Evolutionary conservation across 2,888 invertebrate genomes (phyloP), one percentile per base, ranked within the genome.

Genomic region (Ichneumoninae sp.): DNA sequence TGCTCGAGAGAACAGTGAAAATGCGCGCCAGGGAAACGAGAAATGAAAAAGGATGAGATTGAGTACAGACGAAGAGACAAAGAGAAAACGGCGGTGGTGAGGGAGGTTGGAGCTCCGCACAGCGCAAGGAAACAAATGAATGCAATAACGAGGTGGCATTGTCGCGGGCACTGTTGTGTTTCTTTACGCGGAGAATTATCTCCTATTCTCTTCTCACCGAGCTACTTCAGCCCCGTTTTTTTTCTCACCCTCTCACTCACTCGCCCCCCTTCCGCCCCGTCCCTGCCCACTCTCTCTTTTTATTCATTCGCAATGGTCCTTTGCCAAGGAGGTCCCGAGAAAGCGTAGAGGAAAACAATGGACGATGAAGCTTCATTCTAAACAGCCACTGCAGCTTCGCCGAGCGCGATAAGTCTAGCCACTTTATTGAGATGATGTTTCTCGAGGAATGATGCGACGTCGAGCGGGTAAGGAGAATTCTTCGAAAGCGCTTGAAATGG

Each of bases 61-160:
- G 50, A 52, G 36, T 30, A 57, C 50, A 44, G 79, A 54, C 57
- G 66, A 50, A 60, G 74, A 71, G 71, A 76, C 47, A 70, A 75
- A 63, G 82, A 66, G 70, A 75, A 81, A 65, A 75, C 69, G 47
- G 63, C 44, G 60, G 22, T 44, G 19, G 63, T 65, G 57, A 81
- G 81, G 65, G 78, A 73, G 78, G 66, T 68, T 57, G 22, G 69
- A 44, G 30, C 33, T 26, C 73, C 74, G 40, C 50, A 81, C 47
- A 68, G 50, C 78, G 78, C 79, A 78, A 70, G 83, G 83, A 86
- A 83, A 86, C 86, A 86, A 85, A 88, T 86, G 89, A 88, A 89
- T 84, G 87, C 86, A 88, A 89, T 89, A 89, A 89, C 89, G 88
- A 89, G 87, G 86, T 80, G 83, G 86, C 85, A 89, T 89, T 88